A percentile compares a stretch with the other conserved stretches of the same genome.
phyloP scores from a whole-genome alignment of 30 jellyfish, hydroid and myxozoan genomes.

The Rhopilema esculentum region DNA sequence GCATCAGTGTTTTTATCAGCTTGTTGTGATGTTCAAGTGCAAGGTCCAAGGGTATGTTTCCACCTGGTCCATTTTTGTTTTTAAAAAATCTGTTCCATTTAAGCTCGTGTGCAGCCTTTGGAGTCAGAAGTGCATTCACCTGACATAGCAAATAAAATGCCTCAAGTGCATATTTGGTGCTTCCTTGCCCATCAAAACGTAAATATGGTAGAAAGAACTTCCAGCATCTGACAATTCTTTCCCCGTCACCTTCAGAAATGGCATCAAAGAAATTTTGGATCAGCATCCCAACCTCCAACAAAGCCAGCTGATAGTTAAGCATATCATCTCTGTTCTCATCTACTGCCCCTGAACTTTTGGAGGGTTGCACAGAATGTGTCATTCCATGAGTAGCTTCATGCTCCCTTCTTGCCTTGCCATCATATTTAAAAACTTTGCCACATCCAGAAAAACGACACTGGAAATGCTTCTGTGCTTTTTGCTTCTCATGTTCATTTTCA shows the following conservation, averaged over 20 bases:
- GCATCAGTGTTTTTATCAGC: conserved; percentile 8
- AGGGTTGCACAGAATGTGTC: neutral
- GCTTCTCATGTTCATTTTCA: conserved; percentile 26
- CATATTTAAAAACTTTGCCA: neutral
- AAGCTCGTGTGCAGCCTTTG: conserved; percentile 14
- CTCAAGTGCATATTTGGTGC: conserved; percentile 39
- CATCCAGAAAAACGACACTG: conserved; percentile 40
- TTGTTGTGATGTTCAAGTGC: conserved; percentile 36
- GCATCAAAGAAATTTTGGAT: conserved; percentile 24
- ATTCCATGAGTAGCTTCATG: conserved; percentile 31
- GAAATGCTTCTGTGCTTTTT: conserved; percentile 9
- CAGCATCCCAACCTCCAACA: neutral
- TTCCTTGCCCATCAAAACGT: conserved; percentile 4
- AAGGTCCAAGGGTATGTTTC: conserved; percentile 62
- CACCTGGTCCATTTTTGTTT: conserved; percentile 38
- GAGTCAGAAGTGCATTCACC: conserved; percentile 4
- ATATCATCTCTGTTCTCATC: neutral
- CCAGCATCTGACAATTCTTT: conserved; percentile 22
- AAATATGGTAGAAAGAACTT: conserved; percentile 28
- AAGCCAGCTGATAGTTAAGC: conserved; percentile 10
- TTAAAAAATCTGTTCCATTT: conserved; percentile 47
- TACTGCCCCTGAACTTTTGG: neutral
- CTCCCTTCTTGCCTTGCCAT: conserved; percentile 30
- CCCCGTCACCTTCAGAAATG: conserved; percentile 39
- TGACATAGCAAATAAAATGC: conserved; percentile 10